Evolutionary conservation across 2,888 invertebrate genomes (phyloP), one percentile per base, ranked within the genome.

Genomic region (Sesia bembeciformis): DNA sequence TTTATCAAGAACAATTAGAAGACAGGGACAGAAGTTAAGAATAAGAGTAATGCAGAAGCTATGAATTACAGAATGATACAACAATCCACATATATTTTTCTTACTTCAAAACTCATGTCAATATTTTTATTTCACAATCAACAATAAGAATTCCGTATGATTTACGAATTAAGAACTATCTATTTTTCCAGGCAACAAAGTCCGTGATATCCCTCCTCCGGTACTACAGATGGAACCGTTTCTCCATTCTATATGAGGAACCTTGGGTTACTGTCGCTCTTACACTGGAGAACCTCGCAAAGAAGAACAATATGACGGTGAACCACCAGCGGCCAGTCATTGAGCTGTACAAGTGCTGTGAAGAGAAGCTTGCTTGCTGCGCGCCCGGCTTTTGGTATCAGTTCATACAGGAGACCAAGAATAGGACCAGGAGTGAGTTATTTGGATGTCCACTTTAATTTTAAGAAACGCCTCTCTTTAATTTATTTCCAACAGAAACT

Each of bases 151-250:
- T 23, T 23, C 1, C 23, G 23, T 23, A 23, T 23, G 1, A 23
- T 23, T 23, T 23, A 23, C 23, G 23, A 23, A 23, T 23, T 23
- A 23, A 23, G 23, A 23, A 23, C 23, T 23, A 23, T 23, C 23
- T 23, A 23, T 23, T 23, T 23, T 23, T 23, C 23, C 81, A 97
- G 94, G 97, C 98, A 60, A 97, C 96, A 57, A 97, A 98, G 88
- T 98, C 98, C 52, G 94, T 98, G 67, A 93, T 99, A 78, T 94
- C 98, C 0, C 90, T 99, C 57, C 90, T 99, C 68, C 91, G 93
- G 56, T 96, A 98, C 86, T 98, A 96, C 89, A 93, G 95, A 68
- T 99, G 99, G 99, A 93, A 93, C 66, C 97, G 97, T 79, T 98
- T 98, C 85, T 94, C 97, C 39, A 95, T 98, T 58, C 90, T 97